Evolutionary conservation across 2,888 invertebrate genomes (phyloP).

Genomic region (Lymantria dispar): DNA sequence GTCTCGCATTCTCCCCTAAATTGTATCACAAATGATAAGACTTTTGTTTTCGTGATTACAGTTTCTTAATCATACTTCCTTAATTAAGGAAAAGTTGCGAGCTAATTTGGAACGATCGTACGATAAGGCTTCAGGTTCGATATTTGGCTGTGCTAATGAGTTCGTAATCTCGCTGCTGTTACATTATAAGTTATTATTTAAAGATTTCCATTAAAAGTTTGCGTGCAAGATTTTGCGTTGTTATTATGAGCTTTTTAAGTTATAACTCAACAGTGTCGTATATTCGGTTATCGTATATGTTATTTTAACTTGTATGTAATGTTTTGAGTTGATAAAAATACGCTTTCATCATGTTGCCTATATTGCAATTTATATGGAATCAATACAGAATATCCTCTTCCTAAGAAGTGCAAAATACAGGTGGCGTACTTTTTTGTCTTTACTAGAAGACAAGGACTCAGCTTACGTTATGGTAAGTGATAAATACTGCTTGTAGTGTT

Average conservation of each 20-base stretch:
- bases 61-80: constrained; percentile 80
- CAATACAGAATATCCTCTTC: too few relatives aligned
- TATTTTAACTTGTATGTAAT: too few relatives aligned
- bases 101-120: constrained; percentile 68
- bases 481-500: too few relatives aligned
- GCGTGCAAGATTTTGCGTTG: constrained; percentile 37
- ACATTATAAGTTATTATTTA: constrained; percentile 42
- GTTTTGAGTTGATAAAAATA: too few relatives aligned
- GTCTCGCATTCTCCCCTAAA: constrained; percentile 28
- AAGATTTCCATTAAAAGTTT: constrained; percentile 47
- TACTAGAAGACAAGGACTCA: too few relatives aligned
- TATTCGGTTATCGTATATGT: too few relatives aligned
- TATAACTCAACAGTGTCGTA: too few relatives aligned
- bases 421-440: too few relatives aligned
- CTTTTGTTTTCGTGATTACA: constrained; percentile 78
- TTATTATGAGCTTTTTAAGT: constrained; percentile 4
- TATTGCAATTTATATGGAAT: too few relatives aligned
- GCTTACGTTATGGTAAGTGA: too few relatives aligned
- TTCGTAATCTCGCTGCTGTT: constrained; percentile 47
- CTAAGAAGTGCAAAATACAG: too few relatives aligned
- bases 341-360: too few relatives aligned
- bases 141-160: constrained; percentile 60
- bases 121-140: constrained; percentile 61
- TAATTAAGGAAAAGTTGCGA: constrained; percentile 75
- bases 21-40: constrained; percentile 63